A percentile compares a stretch with the other conserved stretches of the same genome.
Evolutionary conservation across 2,888 invertebrate genomes (phyloP).

Genomic region (Drosophila nigritarsus): DNA sequence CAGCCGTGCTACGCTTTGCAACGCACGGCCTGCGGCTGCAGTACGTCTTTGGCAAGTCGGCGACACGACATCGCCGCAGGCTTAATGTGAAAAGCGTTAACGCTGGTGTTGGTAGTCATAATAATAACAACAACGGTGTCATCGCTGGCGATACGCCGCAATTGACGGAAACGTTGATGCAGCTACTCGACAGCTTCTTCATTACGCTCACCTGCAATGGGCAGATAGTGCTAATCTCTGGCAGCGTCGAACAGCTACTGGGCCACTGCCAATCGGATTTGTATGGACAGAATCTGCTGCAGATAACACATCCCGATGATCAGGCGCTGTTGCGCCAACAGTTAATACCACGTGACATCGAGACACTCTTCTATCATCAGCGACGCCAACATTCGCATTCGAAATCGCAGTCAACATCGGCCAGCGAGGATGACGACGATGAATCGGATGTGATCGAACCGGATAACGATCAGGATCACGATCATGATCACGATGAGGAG

Average conservation of each 20-base stretch:
- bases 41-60: slow-evolving; percentile 86
- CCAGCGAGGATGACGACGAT: slow-evolving; percentile 82
- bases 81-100: slow-evolving; percentile 36
- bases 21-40: slow-evolving; percentile 94
- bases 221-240: slow-evolving; percentile 94
- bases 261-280: slow-evolving; percentile 95
- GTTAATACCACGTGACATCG: slow-evolving; percentile 86
- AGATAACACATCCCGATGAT: slow-evolving; percentile 92
- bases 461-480: slow-evolving; percentile 6
- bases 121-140: slow-evolving; percentile 17
- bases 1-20: slow-evolving; percentile 93
- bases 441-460: slow-evolving; percentile 23
- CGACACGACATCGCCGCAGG: slow-evolving; percentile 53
- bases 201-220: slow-evolving; percentile 92
- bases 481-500: neutral
- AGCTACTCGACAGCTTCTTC: slow-evolving; percentile 92
- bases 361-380: slow-evolving; percentile 81
- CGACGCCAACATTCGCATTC: slow-evolving; percentile 27
- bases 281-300: slow-evolving; percentile 92
- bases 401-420: slow-evolving; percentile 48
- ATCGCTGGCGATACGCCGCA: slow-evolving; percentile 84
- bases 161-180: slow-evolving; percentile 87
- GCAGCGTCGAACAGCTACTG: slow-evolving; percentile 93
- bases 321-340: slow-evolving; percentile 90
- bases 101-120: neutral